These are phyloP conservation scores for Oreochromis tanganicae DNA, from an alignment of 2,113 vertebrate genomes.

Conservation along the genomic window DNA sequence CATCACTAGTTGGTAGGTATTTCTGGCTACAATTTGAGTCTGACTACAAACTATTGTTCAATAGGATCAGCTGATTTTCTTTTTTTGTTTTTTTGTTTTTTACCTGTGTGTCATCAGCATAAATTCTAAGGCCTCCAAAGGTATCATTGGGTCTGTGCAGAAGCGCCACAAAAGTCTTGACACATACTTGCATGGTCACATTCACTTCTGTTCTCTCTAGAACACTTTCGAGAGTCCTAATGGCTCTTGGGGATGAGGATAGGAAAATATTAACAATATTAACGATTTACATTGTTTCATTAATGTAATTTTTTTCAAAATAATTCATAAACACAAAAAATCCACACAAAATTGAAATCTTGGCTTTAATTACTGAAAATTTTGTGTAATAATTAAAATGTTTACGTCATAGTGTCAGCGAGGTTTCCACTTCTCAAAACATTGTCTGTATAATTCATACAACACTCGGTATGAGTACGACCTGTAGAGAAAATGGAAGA, in stretches of 20 bases:
- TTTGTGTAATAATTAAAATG: neutral
- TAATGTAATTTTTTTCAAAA: neutral
- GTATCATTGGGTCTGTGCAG: neutral
- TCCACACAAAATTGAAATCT: neutral
- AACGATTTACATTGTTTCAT: neutral
- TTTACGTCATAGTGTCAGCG: rapidly evolving
- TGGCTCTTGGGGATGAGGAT: neutral
- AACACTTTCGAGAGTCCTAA: neutral
- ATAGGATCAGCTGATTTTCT: neutral
- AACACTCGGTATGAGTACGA: rapidly evolving
- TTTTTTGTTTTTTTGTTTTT: neutral
- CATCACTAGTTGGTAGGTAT: neutral
- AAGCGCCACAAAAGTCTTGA: neutral
- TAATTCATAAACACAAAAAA: neutral
- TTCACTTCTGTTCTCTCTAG: neutral
- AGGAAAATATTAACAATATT: neutral
- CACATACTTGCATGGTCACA: neutral
- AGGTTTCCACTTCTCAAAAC: rapidly evolving
- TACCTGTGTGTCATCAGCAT: neutral
- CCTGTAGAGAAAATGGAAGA: neutral
- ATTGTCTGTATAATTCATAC: rapidly evolving
- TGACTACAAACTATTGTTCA: neutral
- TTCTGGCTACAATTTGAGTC: neutral
- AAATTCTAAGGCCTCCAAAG: neutral
- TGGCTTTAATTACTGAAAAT: neutral